phyloP scores from a whole-genome alignment of 2,797 vertebrate species.

The Acropternis orthonyx region DNA sequence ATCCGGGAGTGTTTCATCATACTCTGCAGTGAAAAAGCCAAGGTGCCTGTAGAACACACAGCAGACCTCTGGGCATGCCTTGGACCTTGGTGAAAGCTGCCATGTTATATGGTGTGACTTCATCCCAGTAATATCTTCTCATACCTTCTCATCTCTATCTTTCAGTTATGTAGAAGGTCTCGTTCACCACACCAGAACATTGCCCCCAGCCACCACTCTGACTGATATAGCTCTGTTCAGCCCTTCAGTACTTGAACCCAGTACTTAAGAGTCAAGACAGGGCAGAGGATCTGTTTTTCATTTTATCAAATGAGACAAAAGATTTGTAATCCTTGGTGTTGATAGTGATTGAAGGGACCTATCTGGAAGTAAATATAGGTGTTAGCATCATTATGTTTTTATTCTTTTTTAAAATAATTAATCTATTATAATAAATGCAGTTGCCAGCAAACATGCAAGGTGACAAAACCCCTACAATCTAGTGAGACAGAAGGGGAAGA shows the following conservation, averaged over 20 bases:
- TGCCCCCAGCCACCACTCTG: rapidly evolving
- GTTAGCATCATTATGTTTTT: not conserved
- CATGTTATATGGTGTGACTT: not conserved
- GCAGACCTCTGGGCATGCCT: not conserved
- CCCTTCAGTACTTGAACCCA: not conserved
- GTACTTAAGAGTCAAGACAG: not conserved
- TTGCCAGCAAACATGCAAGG: not conserved
- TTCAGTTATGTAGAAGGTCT: not conserved
- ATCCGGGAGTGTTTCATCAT: not conserved
- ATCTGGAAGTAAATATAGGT: not conserved
- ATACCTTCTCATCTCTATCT: not conserved
- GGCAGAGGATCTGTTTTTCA: not conserved
- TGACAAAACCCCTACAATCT: not conserved
- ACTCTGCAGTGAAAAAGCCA: not conserved
- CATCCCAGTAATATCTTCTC: not conserved
- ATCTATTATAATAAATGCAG: not conserved
- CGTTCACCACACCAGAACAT: not conserved
- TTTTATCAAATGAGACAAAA: not conserved
- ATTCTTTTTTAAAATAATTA: too few species aligned
- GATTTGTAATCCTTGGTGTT: not conserved
- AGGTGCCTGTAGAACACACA: not conserved
- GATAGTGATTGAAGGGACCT: not conserved
- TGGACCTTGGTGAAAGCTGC: not conserved
- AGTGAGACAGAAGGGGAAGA: not conserved
- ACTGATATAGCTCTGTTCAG: not conserved